A percentile compares a stretch with the other conserved stretches of the same genome.
Evolutionary conservation across 2,888 invertebrate genomes (phyloP).

Genomic region (Macrosiphum euphorbiae): DNA sequence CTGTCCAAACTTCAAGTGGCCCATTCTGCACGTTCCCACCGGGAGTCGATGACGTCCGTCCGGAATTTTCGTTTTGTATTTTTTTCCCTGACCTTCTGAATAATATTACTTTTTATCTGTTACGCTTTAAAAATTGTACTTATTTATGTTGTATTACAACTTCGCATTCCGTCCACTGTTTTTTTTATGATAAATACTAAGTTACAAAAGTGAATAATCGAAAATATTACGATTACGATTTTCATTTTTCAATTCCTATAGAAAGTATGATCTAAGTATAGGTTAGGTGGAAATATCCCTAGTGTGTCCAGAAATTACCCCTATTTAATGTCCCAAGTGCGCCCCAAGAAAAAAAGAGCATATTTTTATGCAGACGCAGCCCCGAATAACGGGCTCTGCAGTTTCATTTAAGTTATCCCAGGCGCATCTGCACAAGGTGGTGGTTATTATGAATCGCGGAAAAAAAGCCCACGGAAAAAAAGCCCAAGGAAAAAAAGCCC

Average conservation of each 20-base stretch:
- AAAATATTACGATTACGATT: neutral
- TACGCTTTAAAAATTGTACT: neutral
- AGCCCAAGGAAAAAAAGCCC: no score
- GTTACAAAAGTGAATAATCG: neutral
- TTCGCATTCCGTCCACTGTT: neutral
- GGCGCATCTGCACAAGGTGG: neutral
- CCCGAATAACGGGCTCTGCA: neutral
- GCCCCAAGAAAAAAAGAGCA: neutral
- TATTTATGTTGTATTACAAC: neutral
- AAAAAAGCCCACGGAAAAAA: no score
- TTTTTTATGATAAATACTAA: neutral
- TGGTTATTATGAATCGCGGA: no score
- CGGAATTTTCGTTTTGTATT: neutral
- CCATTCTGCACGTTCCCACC: neutral
- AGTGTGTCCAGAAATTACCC: neutral
- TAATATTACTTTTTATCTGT: neutral
- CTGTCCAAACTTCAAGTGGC: neutral
- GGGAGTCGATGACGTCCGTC: neutral
- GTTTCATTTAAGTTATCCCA: neutral
- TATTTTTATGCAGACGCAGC: neutral
- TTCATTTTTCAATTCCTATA: neutral
- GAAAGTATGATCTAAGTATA: neutral
- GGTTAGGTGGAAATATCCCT: neutral
- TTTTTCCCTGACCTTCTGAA: neutral
- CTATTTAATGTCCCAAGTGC: neutral